Evolutionary conservation across 2,888 invertebrate genomes (phyloP), one percentile per base, ranked within the genome.

Genomic region (Girardia tigrina): DNA sequence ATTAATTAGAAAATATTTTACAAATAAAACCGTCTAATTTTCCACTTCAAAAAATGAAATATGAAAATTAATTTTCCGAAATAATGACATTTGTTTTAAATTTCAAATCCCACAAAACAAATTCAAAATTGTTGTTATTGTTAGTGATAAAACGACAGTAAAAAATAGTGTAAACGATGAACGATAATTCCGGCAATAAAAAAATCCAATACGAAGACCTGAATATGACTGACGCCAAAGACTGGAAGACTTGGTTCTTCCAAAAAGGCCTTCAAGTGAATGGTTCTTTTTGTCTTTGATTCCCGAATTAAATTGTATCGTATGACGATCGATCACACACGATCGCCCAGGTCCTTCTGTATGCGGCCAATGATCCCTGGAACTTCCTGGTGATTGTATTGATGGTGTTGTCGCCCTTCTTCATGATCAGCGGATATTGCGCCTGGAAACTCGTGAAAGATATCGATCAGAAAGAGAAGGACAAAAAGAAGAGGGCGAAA

Each of bases 371-470:
- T 12, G 81, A 83, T 78, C 84, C 85, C 0, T 83, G 82, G 83
- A 82, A 85, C 77, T 87, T 87, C 79, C 81, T 87, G 42, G 86
- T 85, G 78, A 86, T 86, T 79, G 84, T 87, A 14, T 80, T 87
- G 20, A 80, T 87, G 42, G 82, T 83, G 75, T 80, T 87, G 36
- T 86, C 86, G 12, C 87, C 87, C 23, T 82, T 87, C 74, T 86
- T 87, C 79, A 80, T 85, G 71, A 83, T 86, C 28, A 86, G 86
- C 80, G 85, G 86, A 29, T 80, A 86, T 71, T 80, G 87, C 23
- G 86, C 87, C 0, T 87, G 86, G 85, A 85, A 86, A 78, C 81
- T 87, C 56, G 85, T 86, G 1, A 86, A 86, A 79, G 84, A 86
- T 77, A 84, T 87, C 77, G 86, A 86, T 78, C 83, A 83, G 28